Percentiles rank a stretch among this genome's conserved stretches.
phyloP scores from a whole-genome alignment of 2,113 vertebrate genomes.

The Peromyscus californicus region DNA sequence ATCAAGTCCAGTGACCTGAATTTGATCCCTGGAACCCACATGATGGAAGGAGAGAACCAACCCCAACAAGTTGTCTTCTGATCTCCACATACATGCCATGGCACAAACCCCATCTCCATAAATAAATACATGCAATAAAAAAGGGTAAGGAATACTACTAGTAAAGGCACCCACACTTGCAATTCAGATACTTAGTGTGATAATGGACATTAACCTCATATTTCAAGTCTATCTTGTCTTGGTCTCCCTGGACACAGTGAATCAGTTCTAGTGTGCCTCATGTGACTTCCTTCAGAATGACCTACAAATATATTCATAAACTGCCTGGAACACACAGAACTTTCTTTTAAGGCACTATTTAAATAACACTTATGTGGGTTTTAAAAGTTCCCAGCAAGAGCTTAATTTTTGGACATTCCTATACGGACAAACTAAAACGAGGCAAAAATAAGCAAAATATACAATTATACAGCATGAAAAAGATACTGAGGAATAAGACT shows the following conservation, averaged over 20 bases:
- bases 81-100: neutral
- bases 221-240: neutral
- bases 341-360: neutral
- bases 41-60: neutral
- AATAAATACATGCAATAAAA: neutral
- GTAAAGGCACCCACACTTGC: neutral
- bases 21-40: neutral
- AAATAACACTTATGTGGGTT: neutral
- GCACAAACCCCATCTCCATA: neutral
- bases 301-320: neutral
- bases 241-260: neutral
- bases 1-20: neutral
- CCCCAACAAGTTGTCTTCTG: neutral
- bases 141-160: neutral
- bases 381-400: neutral
- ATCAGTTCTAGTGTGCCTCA: neutral
- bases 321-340: neutral
- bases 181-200: neutral
- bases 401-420: neutral
- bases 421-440: neutral
- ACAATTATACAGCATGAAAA: neutral
- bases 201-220: neutral
- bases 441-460: constrained; percentile 28
- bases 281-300: neutral
- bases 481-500: neutral